Conservation (phyloP, 2,888 invertebrate species). For the Idaea dimidiata region DNA sequence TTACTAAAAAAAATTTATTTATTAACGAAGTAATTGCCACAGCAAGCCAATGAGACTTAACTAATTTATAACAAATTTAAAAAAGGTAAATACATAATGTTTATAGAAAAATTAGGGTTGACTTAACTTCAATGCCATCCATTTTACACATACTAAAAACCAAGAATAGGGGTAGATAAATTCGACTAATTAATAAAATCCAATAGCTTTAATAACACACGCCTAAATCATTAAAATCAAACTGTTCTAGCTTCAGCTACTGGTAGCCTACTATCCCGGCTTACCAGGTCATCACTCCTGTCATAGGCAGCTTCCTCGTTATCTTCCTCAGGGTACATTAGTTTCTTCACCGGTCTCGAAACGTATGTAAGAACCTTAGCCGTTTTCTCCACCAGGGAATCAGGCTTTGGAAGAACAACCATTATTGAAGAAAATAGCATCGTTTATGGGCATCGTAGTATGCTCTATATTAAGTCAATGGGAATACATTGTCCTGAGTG, state of each 20-base stretch:
- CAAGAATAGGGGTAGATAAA: background rate
- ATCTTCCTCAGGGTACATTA: conserved; percentile 71
- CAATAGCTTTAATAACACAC: background rate
- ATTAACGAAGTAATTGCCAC: too few species aligned
- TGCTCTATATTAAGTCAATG: background rate
- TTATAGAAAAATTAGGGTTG: too few species aligned
- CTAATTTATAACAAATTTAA: too few species aligned
- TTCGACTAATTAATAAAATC: background rate
- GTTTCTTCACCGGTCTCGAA: conserved; percentile 74
- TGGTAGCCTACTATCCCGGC: conserved; percentile 23
- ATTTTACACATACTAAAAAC: background rate
- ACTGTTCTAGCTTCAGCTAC: conserved; percentile 7
- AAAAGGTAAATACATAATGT: too few species aligned
- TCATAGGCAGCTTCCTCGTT: conserved; percentile 83
- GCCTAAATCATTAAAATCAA: background rate
- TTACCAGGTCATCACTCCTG: conserved; percentile 88
- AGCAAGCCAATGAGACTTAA: too few species aligned
- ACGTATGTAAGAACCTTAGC: conserved; percentile 66
- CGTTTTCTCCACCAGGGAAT: conserved; percentile 81
- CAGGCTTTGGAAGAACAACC: conserved; percentile 73
- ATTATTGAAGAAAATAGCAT: conserved; percentile 7
- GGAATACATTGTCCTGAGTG: background rate
- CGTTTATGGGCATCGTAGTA: background rate
- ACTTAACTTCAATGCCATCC: too few species aligned
- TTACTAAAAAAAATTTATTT: too few species aligned